Base-by-base conservation (phyloP, 2,888 invertebrate genomes). In the Tanytarsus gracilentus region DNA sequence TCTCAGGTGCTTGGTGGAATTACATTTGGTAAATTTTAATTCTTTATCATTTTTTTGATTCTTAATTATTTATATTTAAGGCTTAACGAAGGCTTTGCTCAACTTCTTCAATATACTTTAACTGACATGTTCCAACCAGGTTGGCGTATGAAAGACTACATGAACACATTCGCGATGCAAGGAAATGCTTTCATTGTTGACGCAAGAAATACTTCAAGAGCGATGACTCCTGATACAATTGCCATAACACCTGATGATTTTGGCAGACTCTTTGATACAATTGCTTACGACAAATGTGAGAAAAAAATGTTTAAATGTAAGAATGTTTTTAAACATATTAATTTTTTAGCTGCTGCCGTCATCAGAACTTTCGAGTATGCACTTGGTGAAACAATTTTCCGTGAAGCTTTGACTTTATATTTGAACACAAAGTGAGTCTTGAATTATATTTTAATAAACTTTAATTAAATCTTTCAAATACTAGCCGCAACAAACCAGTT, bases 61-160 rank as follows among this genome's bases (percentile, higher is more conserved):
- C n/a, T n/a, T n/a, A n/a, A n/a, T 33, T 33, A 33, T 11, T 33
- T 33, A 11, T 4, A 2, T 33, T 33, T 33, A 11, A 33, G 33
- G 44, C 44, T 58, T 11, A 58, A 30, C 36, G 60, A 60, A 50
- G 60, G 60, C 1, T 60, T 60, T 18, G 60, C 30, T 27, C 16
- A 9, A 1, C 2, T 25, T 4, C 29, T 58, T n/a, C 7, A 26
- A 11, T 18, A 29, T 16, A 21, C 14, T 4, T 27, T 51, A 18
- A 4, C 26, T 4, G 29, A 29, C 27, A 30, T 16, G 6, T 4
- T 18, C 18, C 29, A 51, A 30, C 33, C 29, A n/a, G 50, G 27
- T 7, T n/a, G n/a, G 18, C 27, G 29, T 3, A 16, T 26, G 4
- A 16, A 6, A 25, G 51, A 51, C 14, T 29, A 30, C 14, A 30